phyloP scores from a whole-genome alignment of 2,797 vertebrate species.

The Bufotes viridis region DNA sequence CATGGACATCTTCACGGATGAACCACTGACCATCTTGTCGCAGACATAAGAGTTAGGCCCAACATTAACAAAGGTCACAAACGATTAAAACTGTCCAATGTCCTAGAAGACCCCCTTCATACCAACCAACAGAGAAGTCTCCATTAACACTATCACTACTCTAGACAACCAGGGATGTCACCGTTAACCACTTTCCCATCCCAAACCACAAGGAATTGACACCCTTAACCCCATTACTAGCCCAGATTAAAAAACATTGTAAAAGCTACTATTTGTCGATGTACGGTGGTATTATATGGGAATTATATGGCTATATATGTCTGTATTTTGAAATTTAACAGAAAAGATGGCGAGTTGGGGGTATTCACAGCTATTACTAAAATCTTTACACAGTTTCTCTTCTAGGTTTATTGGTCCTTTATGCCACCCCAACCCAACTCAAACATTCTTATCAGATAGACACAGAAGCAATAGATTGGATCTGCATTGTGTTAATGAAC shows the following conservation, averaged over 20 bases:
- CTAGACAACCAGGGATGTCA: background rate
- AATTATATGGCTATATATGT: background rate
- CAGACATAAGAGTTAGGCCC: no score
- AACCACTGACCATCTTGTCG: no score
- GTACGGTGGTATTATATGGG: background rate
- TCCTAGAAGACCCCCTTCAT: no score
- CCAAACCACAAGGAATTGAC: background rate
- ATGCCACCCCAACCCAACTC: background rate
- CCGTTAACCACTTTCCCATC: background rate
- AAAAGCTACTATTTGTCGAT: background rate
- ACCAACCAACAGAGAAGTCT: no score
- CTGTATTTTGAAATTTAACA: background rate
- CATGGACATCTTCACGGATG: no score
- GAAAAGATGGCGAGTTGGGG: background rate
- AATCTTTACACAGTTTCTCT: background rate
- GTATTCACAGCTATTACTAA: background rate
- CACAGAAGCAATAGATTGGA: background rate
- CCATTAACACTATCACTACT: background rate
- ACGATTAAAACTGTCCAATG: no score
- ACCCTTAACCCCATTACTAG: background rate
- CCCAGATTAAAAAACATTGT: background rate
- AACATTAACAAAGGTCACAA: no score
- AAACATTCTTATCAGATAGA: slow-evolving; percentile 16
- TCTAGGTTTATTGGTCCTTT: background rate
- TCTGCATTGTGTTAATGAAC: slow-evolving; percentile 9